Evolutionary conservation across 2,797 vertebrate species (phyloP).

Genomic region (Melanotaenia pygmaea): DNA sequence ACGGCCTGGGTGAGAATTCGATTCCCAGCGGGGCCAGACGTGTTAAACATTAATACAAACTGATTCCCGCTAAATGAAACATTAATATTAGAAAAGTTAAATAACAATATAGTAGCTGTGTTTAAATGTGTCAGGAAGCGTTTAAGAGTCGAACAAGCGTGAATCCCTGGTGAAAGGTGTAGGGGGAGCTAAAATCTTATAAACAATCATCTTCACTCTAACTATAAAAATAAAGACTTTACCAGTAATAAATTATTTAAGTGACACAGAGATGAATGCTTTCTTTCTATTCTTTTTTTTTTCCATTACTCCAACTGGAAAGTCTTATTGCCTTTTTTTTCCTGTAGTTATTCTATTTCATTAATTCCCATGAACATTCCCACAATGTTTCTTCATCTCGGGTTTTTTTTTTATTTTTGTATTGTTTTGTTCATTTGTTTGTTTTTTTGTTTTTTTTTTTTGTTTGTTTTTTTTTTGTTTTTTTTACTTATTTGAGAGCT

Average conservation of each 20-base stretch:
- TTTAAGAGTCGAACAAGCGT: conserved; percentile 21
- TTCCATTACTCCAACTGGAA: background rate
- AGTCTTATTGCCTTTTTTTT: background rate
- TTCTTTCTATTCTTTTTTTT: too few species aligned
- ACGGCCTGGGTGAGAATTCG: conserved; percentile 49
- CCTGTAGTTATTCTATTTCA: background rate
- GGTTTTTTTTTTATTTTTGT: too few species aligned
- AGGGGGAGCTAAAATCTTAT: conserved; percentile 28
- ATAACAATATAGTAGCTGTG: conserved; percentile 40
- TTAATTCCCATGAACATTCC: too few species aligned
- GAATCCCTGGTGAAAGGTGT: conserved; percentile 21
- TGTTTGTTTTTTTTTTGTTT: too few species aligned
- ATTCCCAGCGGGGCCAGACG: conserved; percentile 46
- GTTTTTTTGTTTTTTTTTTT: too few species aligned
- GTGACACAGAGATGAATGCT: too few species aligned
- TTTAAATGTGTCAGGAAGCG: conserved; percentile 29
- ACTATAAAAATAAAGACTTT: background rate
- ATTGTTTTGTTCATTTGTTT: too few species aligned
- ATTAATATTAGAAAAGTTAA: conserved; percentile 47
- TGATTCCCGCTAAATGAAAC: conserved; percentile 42
- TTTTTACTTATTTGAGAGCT: too few species aligned
- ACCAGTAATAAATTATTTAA: background rate
- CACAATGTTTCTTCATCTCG: too few species aligned
- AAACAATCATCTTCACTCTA: conserved; percentile 24
- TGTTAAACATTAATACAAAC: conserved; percentile 44